Conservation (phyloP, 2,797 vertebrate species). For the Falco columbarius region DNA sequence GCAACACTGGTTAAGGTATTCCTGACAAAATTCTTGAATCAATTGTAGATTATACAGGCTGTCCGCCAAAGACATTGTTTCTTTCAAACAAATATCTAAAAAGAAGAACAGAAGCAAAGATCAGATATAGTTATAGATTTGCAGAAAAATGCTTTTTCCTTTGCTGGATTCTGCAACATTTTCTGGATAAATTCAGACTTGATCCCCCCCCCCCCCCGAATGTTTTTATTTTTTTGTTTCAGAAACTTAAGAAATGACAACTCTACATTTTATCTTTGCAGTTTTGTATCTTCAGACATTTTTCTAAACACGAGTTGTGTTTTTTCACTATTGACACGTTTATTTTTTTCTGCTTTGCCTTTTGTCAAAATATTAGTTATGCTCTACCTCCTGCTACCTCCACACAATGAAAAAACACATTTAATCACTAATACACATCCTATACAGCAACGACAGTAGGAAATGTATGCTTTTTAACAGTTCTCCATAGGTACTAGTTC, state of each 20-base stretch:
- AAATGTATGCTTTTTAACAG: neutral
- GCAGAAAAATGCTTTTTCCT: neutral
- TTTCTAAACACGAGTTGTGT: neutral
- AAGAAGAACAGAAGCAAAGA: conserved; percentile 39
- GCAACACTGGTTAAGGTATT: conserved; percentile 93
- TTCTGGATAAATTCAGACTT: neutral
- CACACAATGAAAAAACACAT: neutral
- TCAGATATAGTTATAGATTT: neutral
- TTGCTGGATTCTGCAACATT: neutral
- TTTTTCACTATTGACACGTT: neutral
- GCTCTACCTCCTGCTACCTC: neutral
- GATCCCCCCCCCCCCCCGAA: rapidly evolving
- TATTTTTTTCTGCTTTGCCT: neutral
- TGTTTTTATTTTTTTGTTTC: neutral
- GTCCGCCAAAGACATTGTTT: conserved; percentile 93
- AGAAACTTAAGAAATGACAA: neutral
- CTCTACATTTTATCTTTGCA: neutral
- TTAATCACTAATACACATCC: neutral
- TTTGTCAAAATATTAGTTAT: neutral
- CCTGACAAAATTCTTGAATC: conserved; percentile 94
- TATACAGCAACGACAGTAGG: neutral
- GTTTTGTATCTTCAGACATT: neutral
- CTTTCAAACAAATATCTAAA: conserved; percentile 94
- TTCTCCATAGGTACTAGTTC: neutral
- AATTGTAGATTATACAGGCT: conserved; percentile 94